Evolutionary conservation across 2,797 vertebrate species (phyloP).

Genomic region (Saguinus oedipus): DNA sequence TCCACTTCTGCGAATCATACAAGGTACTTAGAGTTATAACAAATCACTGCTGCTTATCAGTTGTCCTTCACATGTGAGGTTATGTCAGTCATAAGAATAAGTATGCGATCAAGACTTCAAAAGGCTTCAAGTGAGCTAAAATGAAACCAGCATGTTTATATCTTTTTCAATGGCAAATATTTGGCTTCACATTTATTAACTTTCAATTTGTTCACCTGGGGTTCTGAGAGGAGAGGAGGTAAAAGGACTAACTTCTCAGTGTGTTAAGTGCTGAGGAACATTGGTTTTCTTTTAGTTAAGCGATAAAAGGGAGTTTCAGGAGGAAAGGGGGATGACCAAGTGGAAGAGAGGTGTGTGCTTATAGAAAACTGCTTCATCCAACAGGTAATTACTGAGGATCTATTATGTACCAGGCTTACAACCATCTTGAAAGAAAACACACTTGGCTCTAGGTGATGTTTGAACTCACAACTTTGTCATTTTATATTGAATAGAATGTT

Average conservation of each 20-base stretch:
- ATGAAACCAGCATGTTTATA: neutral
- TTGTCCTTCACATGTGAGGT: neutral
- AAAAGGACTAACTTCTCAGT: neutral
- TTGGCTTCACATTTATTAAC: neutral
- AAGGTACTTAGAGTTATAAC: neutral
- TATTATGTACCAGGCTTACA: neutral
- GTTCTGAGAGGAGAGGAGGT: neutral
- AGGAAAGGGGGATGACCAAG: neutral
- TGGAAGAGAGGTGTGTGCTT: neutral
- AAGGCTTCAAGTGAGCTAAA: neutral
- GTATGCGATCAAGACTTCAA: neutral
- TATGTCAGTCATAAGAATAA: neutral
- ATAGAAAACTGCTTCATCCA: neutral
- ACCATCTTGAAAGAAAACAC: constrained; percentile 13
- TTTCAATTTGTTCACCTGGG: neutral
- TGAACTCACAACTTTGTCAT: constrained; percentile 29
- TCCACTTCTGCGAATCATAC: constrained; percentile 47
- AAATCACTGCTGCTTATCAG: neutral
- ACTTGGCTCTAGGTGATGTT: neutral
- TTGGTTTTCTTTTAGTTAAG: neutral
- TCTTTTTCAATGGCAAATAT: neutral
- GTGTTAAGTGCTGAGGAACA: neutral
- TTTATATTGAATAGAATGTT: constrained; percentile 47
- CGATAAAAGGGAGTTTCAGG: neutral
- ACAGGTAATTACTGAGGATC: neutral